These are phyloP conservation scores for Belonocnema kinseyi DNA, from an alignment of 1,140 invertebrate genomes.

Conservation along the genomic window DNA sequence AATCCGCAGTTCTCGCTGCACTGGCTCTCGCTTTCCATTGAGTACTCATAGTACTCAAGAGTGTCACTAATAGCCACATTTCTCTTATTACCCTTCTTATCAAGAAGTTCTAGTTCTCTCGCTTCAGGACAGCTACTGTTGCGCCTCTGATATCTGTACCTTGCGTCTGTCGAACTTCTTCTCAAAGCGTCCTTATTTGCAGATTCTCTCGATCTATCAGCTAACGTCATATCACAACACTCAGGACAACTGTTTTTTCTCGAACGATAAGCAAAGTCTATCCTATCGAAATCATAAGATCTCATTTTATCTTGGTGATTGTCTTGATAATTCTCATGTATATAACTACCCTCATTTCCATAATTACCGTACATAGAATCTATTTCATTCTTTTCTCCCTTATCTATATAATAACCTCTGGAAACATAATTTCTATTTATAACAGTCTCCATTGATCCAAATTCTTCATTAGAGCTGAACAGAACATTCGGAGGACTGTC, in stretches of 20 bases:
- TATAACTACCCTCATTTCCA: not conserved
- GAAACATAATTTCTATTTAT: slow-evolving; percentile 51
- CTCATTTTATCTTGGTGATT: not conserved
- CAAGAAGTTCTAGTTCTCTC: slow-evolving; percentile 61
- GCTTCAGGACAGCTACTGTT: slow-evolving; percentile 72
- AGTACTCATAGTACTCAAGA: slow-evolving; percentile 75
- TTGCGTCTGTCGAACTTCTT: slow-evolving; percentile 34
- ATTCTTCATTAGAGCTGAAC: slow-evolving; percentile 69
- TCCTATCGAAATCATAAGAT: not conserved
- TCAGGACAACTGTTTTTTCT: slow-evolving; percentile 65
- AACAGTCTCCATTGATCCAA: slow-evolving; percentile 69
- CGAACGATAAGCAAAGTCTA: slow-evolving; percentile 25
- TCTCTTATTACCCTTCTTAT: slow-evolving; percentile 68
- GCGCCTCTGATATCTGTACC: slow-evolving; percentile 59
- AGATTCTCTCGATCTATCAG: slow-evolving; percentile 46
- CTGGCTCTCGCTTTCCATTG: slow-evolving; percentile 75
- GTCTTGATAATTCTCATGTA: not conserved
- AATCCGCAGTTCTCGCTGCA: slow-evolving; percentile 76
- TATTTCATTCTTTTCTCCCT: slow-evolving; percentile 30
- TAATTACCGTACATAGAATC: slow-evolving; percentile 21
- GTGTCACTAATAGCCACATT: slow-evolving; percentile 75
- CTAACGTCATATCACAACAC: slow-evolving; percentile 57
- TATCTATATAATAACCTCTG: slow-evolving; percentile 29
- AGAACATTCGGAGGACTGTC: slow-evolving; percentile 50
- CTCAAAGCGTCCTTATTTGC: slow-evolving; percentile 35